Percentiles rank a stretch among this genome's conserved stretches.
These are phyloP conservation scores for Stratiomys singularior DNA, from an alignment of 2,888 invertebrate genomes.

Conservation along the genomic window DNA sequence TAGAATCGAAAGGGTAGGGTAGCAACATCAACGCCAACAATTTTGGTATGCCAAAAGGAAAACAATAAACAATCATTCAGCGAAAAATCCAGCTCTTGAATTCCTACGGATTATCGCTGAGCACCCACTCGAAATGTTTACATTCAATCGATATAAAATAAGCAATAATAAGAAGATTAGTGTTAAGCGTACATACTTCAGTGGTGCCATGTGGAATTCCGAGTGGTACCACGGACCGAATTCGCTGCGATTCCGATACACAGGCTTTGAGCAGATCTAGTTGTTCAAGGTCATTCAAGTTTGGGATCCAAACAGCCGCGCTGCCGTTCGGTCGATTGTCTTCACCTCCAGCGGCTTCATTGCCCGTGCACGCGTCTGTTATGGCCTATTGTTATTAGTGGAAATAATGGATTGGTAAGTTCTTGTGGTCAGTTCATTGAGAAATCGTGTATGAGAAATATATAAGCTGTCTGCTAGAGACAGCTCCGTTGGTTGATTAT, in stretches of 20 bases:
- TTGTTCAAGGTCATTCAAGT: slow-evolving; percentile 58
- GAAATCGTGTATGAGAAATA: too few species aligned
- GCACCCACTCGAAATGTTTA: slow-evolving; percentile 9
- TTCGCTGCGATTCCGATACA: slow-evolving; percentile 81
- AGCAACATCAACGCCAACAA: not conserved
- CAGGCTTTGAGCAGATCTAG: slow-evolving; percentile 69
- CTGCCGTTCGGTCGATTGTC: not conserved
- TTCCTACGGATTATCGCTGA: slow-evolving; percentile 12
- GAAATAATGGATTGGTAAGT: not conserved
- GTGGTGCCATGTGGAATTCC: slow-evolving; percentile 86
- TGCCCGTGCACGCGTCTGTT: not conserved
- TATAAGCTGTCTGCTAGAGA: too few species aligned
- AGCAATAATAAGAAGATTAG: slow-evolving; percentile 9
- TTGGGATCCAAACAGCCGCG: slow-evolving; percentile 29
- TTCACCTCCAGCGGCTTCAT: not conserved
- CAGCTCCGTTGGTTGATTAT: too few species aligned
- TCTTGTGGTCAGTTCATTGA: not conserved
- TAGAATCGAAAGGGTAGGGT: not conserved
- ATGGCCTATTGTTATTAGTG: slow-evolving; percentile 17
- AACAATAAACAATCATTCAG: slow-evolving; percentile 4
- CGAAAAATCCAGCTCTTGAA: not conserved
- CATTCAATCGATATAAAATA: not conserved
- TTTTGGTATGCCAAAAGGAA: slow-evolving; percentile 23
- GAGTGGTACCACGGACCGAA: slow-evolving; percentile 81
- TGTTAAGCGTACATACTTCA: slow-evolving; percentile 60